Conservation (phyloP, 2,888 invertebrate species). For the Smittia aterrima region DNA sequence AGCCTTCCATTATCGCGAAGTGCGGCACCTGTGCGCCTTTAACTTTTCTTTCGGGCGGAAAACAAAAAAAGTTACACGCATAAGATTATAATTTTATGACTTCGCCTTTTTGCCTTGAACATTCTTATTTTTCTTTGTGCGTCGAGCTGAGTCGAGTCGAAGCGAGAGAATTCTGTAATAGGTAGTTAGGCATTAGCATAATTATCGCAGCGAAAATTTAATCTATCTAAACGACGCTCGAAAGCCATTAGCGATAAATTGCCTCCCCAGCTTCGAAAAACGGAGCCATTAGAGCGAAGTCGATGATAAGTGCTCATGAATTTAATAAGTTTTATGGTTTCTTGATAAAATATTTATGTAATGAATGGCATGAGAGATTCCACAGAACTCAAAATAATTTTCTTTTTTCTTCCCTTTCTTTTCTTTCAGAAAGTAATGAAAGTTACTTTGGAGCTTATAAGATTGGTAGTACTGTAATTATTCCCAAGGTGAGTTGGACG, state of each 20-base stretch:
- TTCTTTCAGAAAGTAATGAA: slow-evolving; percentile 42
- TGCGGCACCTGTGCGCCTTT: neutral
- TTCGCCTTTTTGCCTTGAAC: neutral
- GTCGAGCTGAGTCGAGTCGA: no score
- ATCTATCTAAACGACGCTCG: neutral
- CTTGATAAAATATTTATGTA: slow-evolving; percentile 14
- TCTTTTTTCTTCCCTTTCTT: neutral
- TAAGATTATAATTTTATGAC: slow-evolving; percentile 37
- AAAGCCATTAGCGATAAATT: slow-evolving; percentile 39
- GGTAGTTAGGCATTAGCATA: slow-evolving; percentile 35
- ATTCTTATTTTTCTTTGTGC: no score
- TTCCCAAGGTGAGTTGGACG: slow-evolving; percentile 41
- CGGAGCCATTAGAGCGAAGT: neutral
- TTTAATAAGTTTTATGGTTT: slow-evolving; percentile 19
- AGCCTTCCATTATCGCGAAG: neutral
- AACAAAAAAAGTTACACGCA: slow-evolving; percentile 17
- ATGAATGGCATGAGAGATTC: neutral
- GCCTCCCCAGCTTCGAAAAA: neutral
- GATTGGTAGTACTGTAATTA: slow-evolving; percentile 41
- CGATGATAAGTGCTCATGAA: slow-evolving; percentile 35
- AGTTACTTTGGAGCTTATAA: slow-evolving; percentile 42
- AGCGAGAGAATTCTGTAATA: neutral
- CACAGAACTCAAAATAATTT: neutral
- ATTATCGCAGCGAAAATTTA: slow-evolving; percentile 31
- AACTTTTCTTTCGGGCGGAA: no score